A percentile compares a stretch with the other conserved stretches of the same genome.
phyloP scores from a whole-genome alignment of 2,888 invertebrate species.

The Boloria selene region DNA sequence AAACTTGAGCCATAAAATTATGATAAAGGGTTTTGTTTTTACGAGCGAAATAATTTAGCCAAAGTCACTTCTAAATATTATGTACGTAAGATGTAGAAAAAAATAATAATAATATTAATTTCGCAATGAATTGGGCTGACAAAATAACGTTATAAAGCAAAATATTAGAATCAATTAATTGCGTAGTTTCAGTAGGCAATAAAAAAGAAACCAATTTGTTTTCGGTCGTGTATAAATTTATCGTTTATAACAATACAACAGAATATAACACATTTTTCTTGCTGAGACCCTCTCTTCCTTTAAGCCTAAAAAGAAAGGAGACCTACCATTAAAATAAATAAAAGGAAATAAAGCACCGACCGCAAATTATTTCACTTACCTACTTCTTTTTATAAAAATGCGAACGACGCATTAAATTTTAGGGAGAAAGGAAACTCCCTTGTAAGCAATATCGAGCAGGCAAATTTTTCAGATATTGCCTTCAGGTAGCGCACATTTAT shows the following conservation, averaged over 20 bases:
- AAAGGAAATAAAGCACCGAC: conserved; percentile 79
- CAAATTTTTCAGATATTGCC: conserved; percentile 83
- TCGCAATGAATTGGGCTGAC: conserved; percentile 41
- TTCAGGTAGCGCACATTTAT: conserved; percentile 83
- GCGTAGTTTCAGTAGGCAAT: conserved; percentile 63
- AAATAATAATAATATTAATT: conserved; percentile 46
- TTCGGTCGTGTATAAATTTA: conserved; percentile 57
- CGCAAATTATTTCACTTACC: conserved; percentile 82
- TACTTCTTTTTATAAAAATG: conserved; percentile 82
- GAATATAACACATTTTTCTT: conserved; percentile 63
- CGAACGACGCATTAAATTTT: conserved; percentile 83
- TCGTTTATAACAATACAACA: conserved; percentile 63
- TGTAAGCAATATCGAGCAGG: conserved; percentile 83
- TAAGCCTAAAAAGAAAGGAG: conserved; percentile 70
- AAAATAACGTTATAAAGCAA: conserved; percentile 42
- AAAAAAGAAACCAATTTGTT: conserved; percentile 63
- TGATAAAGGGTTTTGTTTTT: conserved; percentile 76
- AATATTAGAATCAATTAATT: conserved; percentile 45
- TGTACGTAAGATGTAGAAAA: conserved; percentile 56
- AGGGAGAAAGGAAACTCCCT: conserved; percentile 82
- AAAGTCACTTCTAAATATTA: conserved; percentile 58
- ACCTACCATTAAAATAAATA: conserved; percentile 82
- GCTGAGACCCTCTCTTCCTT: conserved; percentile 60
- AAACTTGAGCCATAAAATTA: conserved; percentile 72
- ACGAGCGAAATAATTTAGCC: conserved; percentile 66